phyloP scores from a whole-genome alignment of 2,113 vertebrate genomes.

The Guaruba guarouba region DNA sequence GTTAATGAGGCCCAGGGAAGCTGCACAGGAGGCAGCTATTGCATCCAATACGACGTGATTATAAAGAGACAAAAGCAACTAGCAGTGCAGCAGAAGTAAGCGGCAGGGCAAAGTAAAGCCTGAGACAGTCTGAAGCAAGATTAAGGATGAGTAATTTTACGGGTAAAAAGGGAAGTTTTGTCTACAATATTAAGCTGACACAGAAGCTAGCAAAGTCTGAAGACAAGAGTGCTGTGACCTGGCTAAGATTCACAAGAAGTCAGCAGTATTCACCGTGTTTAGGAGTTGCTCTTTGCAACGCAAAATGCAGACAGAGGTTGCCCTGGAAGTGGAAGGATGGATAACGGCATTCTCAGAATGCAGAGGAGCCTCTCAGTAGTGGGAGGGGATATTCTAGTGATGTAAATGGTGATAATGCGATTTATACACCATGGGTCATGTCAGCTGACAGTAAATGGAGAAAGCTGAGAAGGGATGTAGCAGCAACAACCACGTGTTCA shows the following conservation, averaged over 20 bases:
- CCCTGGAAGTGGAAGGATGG: background rate
- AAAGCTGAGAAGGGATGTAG: background rate
- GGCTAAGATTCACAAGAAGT: background rate
- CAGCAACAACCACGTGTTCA: background rate
- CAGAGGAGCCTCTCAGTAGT: background rate
- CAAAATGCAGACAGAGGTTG: background rate
- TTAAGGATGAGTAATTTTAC: background rate
- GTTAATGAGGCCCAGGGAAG: conserved; percentile 42
- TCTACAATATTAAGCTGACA: background rate
- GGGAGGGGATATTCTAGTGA: background rate
- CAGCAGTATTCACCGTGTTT: background rate
- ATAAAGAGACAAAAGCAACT: background rate
- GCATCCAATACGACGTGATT: fast-evolving
- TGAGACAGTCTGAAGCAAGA: background rate
- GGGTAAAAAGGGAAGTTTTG: background rate
- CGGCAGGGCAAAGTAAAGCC: background rate
- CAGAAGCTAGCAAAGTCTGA: background rate
- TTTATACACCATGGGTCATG: background rate
- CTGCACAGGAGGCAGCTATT: conserved; percentile 12
- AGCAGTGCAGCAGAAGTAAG: background rate
- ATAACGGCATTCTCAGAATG: background rate
- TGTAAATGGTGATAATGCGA: background rate
- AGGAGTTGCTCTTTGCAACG: background rate
- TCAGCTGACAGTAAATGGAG: background rate
- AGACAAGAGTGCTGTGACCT: fast-evolving